phyloP scores from a whole-genome alignment of 2,888 invertebrate genomes.

The Labia minor region DNA sequence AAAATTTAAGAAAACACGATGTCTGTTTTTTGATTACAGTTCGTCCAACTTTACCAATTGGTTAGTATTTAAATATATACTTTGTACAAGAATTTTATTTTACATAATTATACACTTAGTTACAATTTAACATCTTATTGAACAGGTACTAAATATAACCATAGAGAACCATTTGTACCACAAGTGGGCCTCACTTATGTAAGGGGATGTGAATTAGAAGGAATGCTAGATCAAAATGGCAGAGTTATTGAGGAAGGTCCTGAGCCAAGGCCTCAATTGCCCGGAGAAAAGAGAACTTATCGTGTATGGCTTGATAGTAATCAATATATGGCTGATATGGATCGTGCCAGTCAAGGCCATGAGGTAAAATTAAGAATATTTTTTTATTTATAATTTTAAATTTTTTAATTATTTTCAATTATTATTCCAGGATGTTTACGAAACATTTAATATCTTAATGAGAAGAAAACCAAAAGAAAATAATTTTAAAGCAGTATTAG shows the following conservation, averaged over 20 bases:
- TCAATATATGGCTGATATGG: conserved; percentile 90
- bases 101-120: conserved; percentile 22
- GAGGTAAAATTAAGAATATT: conserved; percentile 44
- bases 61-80: conserved; percentile 40
- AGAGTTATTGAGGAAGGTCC: conserved; percentile 94
- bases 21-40: conserved; percentile 94
- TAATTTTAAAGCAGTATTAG: conserved; percentile 98
- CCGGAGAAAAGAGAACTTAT: conserved; percentile 83
- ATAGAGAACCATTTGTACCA: conserved; percentile 73
- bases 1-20: conserved; percentile 89
- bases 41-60: conserved; percentile 71
- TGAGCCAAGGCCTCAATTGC: conserved; percentile 73
- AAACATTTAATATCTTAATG: conserved; percentile 92
- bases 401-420: neutral
- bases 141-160: conserved; percentile 72
- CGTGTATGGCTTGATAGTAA: conserved; percentile 92
- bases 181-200: conserved; percentile 88
- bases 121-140: no score
- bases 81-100: neutral
- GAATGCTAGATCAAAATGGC: conserved; percentile 91
- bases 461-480: conserved; percentile 99
- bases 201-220: conserved; percentile 96
- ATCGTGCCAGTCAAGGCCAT: conserved; percentile 63
- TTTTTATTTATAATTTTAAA: neutral
- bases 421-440: conserved; percentile 60